Evolutionary conservation across 2,797 vertebrate genomes (phyloP), one percentile per base, ranked within the genome.

Genomic region (Mycteria americana): DNA sequence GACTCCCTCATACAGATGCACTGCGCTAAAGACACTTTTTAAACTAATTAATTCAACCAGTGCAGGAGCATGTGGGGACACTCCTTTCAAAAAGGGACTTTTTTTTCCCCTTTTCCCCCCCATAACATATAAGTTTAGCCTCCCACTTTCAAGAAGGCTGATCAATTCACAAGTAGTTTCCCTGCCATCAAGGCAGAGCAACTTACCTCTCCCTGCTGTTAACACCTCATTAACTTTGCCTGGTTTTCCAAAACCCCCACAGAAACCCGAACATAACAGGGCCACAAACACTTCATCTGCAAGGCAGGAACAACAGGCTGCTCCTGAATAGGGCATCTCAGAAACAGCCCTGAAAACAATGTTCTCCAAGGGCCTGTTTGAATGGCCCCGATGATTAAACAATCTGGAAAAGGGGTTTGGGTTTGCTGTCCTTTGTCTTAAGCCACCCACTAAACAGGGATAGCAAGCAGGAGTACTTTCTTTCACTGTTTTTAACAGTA

Each of bases 351-450:
- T 3, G 10, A 31, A 70, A 18, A 2, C 33, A 7, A 2, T 3
- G 18, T 35, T 64, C n/a, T 77, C 51, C 35, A 45, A 69, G 16
- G n/a, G 14, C n/a, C 57, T 17, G n/a, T 60, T 37, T 5, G 1
- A 60, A 60, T 17, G 18, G 13, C 31, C n/a, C n/a, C 1, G 1
- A 19, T 0, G 9, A 56, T 31, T 53, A 48, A 86, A 45, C 41
- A 45, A 33, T 3, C 7, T 12, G 74, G 25, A 48, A 69, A 48
- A 73, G 5, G 5, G 18, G 8, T 37, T 62, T 0, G 2, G 7
- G 13, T 63, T 35, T 14, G 33, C 30, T 4, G 13, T 7, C 57
- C 45, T 85, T 82, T 79, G 30, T 59, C 57, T 53, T 57, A 51
- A 60, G 5, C 11, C 82, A 62, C 23, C 12, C 46, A 19, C 50